Percentiles rank a stretch among this genome's conserved stretches.
Conservation (phyloP, 2,113 vertebrate genomes). For the Orthonyx spaldingii region DNA sequence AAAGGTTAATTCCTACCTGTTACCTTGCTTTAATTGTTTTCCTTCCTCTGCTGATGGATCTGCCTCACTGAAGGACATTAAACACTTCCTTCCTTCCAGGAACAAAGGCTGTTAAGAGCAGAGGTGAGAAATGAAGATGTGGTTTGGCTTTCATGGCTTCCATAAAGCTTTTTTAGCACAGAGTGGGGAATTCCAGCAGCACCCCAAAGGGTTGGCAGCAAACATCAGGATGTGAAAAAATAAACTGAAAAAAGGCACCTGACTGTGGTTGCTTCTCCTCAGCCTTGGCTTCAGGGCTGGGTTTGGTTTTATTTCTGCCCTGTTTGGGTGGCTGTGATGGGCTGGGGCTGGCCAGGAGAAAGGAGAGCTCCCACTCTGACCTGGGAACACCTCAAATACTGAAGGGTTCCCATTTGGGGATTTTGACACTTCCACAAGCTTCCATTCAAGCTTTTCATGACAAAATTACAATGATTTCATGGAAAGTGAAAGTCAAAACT, state of each 20-base stretch:
- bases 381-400: neutral
- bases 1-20: neutral
- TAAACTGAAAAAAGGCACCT: neutral
- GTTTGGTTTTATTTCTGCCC: neutral
- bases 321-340: neutral
- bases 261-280: neutral
- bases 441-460: neutral
- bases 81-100: neutral
- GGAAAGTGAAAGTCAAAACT: neutral
- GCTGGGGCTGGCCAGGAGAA: neutral
- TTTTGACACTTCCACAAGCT: neutral
- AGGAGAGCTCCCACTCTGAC: neutral
- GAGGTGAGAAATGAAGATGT: neutral
- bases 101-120: neutral
- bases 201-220: neutral
- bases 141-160: neutral
- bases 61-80: neutral
- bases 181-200: neutral
- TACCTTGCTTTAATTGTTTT: constrained; percentile 27
- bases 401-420: neutral
- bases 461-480: neutral
- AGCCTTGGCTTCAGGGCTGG: neutral
- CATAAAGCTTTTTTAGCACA: neutral
- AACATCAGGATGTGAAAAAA: neutral
- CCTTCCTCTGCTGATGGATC: neutral